phyloP scores from a whole-genome alignment of 2,113 vertebrate species.

The Ageneiosus marmoratus region DNA sequence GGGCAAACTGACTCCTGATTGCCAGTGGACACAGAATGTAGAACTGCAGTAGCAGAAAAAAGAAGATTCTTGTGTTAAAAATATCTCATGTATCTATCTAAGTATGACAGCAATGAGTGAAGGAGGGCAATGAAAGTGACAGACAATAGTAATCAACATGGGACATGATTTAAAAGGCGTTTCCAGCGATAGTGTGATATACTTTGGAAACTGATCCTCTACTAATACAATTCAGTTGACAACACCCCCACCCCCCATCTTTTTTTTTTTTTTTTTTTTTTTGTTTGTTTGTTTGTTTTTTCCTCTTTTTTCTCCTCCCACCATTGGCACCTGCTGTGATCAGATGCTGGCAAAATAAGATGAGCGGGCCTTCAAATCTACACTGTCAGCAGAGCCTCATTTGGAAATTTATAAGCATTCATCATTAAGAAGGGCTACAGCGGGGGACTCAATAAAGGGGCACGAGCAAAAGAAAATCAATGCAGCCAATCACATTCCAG shows the following conservation, averaged over 20 bases:
- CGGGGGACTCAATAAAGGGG: constrained; percentile 52
- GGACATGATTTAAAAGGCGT: background rate
- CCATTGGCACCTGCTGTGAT: constrained; percentile 41
- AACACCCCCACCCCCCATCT: too few species aligned
- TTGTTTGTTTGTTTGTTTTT: too few species aligned
- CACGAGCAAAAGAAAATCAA: constrained; percentile 52
- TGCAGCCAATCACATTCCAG: constrained; percentile 32
- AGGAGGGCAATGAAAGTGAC: background rate
- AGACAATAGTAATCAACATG: background rate
- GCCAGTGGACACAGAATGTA: background rate
- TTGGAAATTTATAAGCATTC: constrained; percentile 57
- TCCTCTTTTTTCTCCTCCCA: background rate
- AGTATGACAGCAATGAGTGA: background rate
- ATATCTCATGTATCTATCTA: background rate
- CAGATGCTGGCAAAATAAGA: constrained; percentile 30
- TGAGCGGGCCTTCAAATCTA: constrained; percentile 48
- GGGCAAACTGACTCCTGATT: background rate
- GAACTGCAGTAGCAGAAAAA: background rate
- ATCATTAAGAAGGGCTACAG: constrained; percentile 59
- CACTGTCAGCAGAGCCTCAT: constrained; percentile 58
- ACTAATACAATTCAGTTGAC: background rate
- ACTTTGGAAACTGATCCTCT: background rate
- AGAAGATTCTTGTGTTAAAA: background rate
- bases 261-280: too few species aligned
- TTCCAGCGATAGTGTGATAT: background rate